Evolutionary conservation across 2,888 invertebrate species (phyloP), one percentile per base, ranked within the genome.

Genomic region (Drepana falcataria): DNA sequence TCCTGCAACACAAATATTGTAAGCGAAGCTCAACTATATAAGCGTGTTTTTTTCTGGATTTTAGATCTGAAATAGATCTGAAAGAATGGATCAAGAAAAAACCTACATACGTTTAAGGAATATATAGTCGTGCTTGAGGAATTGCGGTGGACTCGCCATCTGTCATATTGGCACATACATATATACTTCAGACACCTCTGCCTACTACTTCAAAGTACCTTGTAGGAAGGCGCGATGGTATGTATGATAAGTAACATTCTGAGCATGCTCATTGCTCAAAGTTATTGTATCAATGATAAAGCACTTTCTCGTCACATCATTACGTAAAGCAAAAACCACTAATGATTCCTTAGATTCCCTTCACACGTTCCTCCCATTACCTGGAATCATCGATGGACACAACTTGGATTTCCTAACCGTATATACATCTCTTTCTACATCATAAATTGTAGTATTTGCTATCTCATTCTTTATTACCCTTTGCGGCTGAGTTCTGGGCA

Each of bases 281-380:
- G 34, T 49, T 35, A n/a, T 33, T 55, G 60, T 61, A 62, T 65
- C 58, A 72, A 70, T 77, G 74, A 77, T 70, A 68, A 57, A 63
- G 67, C 70, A 63, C 51, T 69, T 69, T 69, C 70, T 71, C 62
- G 67, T 71, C 66, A 65, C 60, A 69, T 73, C 73, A 77, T 83
- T 79, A 81, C 68, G 57, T 64, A 67, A 71, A 73, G 77, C 79
- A 83, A 85, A 83, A 84, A 82, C 74, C 61, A 69, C 69, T 86
- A 87, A 87, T 85, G 83, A 81, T 77, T 74, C 68, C 75, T 81
- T 81, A 77, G 71, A 78, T 81, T 83, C 79, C 79, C 79, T 86
- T 87, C 83, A 82, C 86, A 85, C 84, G 82, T 85, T 82, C 80
- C 77, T 73, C 71, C 76, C 79, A 85, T 81, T 87, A 89, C 85